Conservation (phyloP, 2,797 vertebrate species). For the Carcharodon carcharias region DNA sequence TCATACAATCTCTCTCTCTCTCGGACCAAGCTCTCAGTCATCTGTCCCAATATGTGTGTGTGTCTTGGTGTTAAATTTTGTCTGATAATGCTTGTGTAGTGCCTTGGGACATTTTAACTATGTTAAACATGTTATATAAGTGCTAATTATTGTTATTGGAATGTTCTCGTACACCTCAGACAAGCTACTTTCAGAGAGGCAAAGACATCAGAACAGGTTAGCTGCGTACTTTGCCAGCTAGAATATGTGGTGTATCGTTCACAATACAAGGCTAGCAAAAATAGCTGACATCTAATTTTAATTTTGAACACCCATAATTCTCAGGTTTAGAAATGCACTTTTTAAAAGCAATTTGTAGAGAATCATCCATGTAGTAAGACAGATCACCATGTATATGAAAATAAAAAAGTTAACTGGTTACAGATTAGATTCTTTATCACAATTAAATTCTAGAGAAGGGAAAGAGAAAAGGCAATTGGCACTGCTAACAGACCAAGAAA, state of each 20-base stretch:
- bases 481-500: background rate
- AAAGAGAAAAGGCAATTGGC: background rate
- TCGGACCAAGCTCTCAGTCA: too few relatives aligned
- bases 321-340: background rate
- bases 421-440: too few relatives aligned
- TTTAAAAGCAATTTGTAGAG: too few relatives aligned
- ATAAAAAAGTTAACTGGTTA: background rate
- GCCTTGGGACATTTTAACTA: too few relatives aligned
- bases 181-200: background rate
- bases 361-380: background rate
- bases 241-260: background rate
- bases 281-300: background rate
- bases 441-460: background rate
- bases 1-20: too few relatives aligned
- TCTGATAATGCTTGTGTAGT: too few relatives aligned
- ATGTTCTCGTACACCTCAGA: background rate
- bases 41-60: too few relatives aligned
- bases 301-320: background rate
- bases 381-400: background rate
- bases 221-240: background rate
- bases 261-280: background rate
- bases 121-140: too few relatives aligned
- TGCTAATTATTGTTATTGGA: too few relatives aligned
- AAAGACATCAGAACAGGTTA: background rate
- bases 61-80: too few relatives aligned